Evolutionary conservation across 2,797 vertebrate genomes (phyloP), one percentile per base, ranked within the genome.

Genomic region (Fratercula arctica): DNA sequence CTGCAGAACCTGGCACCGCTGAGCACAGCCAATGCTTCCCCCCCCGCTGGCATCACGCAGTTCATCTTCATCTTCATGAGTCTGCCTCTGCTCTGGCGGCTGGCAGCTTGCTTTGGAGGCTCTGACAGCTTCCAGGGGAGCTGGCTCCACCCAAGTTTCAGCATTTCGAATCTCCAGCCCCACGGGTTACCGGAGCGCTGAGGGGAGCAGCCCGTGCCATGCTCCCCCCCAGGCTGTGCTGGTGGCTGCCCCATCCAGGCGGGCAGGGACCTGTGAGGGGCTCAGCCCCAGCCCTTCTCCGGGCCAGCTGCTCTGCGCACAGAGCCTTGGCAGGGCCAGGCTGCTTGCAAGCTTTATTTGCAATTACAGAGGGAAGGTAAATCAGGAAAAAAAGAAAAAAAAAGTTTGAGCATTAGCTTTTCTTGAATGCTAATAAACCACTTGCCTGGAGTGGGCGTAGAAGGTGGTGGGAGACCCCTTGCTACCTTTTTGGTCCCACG

Each of bases 1-100:
- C 53, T 2, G 1, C 2, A 23, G 53, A 21, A 8, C 28, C 53
- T 24, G 69, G 53, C 68, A 51, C 51, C 0, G 2, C 37, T 18
- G 51, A 12, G 26, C 33, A 15, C 18, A 4, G 29, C 10, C 3
- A 10, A 9, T 18, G 53, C 25, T 10, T 4, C 76, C 39, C 39
- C 39, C 15, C 1, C 15, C 2, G 3, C 53, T 2, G 0, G 60
- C 48, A 24, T 6, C 59, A 0, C 6, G 25, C 23, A 3, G 3
- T 11, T 43, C 43, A 11, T 43, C 86, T 35, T 29, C 70, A 57
- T 35, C 53, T 45, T 45, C 45, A 45, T 45, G 18, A 45, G 45
- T 10, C 45, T 45, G 45, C 18, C 45, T 46, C 46, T 21, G 46
- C 69, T 29, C 53, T 19, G 4, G 51, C 45, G 15, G 33, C 51